Percentiles rank a stretch among this genome's conserved stretches.
These are phyloP conservation scores for Amia ocellicauda DNA, from an alignment of 2,113 vertebrate genomes.

Conservation along the genomic window DNA sequence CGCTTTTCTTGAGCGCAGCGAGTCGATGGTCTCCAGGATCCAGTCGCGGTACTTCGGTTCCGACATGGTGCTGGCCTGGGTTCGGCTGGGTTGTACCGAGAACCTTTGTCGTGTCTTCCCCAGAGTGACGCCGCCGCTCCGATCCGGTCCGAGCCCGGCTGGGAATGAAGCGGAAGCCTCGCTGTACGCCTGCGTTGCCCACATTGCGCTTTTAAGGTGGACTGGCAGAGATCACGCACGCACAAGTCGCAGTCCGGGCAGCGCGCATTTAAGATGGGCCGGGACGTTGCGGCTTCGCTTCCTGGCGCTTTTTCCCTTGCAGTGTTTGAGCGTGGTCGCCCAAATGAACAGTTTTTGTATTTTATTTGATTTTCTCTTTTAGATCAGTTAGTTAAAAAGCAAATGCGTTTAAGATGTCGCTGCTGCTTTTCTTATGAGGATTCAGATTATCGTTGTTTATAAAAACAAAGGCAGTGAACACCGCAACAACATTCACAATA, in stretches of 20 bases:
- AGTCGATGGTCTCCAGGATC: slow-evolving; percentile 90
- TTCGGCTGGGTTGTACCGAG: slow-evolving; percentile 48
- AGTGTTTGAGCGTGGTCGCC: too few relatives aligned
- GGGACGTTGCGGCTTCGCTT: neutral
- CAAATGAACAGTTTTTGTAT: too few relatives aligned
- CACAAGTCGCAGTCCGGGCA: slow-evolving; percentile 51
- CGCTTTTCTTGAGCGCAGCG: slow-evolving; percentile 85
- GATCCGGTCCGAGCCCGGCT: slow-evolving; percentile 69
- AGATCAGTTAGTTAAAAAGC: too few relatives aligned
- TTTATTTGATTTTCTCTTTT: too few relatives aligned
- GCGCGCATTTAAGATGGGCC: slow-evolving; percentile 64
- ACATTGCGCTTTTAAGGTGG: slow-evolving; percentile 77
- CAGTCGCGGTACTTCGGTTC: slow-evolving; percentile 80
- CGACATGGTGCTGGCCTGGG: slow-evolving; percentile 61
- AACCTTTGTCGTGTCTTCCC: slow-evolving; percentile 68
- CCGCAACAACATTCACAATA: too few relatives aligned
- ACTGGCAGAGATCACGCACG: slow-evolving; percentile 41
- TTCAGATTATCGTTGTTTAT: too few relatives aligned
- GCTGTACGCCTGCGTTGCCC: slow-evolving; percentile 66
- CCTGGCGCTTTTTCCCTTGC: too few relatives aligned
- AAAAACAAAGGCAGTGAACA: too few relatives aligned
- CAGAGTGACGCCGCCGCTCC: slow-evolving; percentile 61
- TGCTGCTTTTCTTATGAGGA: too few relatives aligned
- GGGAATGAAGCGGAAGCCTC: slow-evolving; percentile 72
- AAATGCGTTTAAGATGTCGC: too few relatives aligned